Conservation (phyloP, 2,888 invertebrate genomes). For the Cryptus viduatorius region DNA sequence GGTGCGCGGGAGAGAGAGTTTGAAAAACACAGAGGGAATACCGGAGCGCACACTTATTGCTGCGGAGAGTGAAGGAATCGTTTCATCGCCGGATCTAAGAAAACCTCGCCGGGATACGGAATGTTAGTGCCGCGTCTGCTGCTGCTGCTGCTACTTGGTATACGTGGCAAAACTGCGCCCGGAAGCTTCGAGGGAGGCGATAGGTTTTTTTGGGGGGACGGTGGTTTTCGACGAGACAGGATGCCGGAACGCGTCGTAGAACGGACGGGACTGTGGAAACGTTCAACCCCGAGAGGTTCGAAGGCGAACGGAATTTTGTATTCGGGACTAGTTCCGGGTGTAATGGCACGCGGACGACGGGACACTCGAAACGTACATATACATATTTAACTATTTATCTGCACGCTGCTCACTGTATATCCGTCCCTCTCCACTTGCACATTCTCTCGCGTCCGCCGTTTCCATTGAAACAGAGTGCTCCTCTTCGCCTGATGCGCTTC, state of each 20-base stretch:
- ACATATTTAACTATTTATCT: constrained; percentile 21
- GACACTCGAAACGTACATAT: constrained; percentile 41
- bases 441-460: constrained; percentile 35
- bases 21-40: constrained; percentile 15
- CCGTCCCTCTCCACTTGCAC: constrained; percentile 19
- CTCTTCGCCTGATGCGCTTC: neutral
- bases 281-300: constrained; percentile 46
- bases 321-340: constrained; percentile 77
- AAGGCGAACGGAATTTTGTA: constrained; percentile 78
- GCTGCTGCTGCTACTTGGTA: neutral
- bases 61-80: neutral
- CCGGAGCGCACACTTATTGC: constrained; percentile 14
- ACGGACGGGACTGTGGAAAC: neutral
- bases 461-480: constrained; percentile 31
- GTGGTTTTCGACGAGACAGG: constrained; percentile 12
- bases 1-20: neutral
- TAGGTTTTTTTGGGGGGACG: constrained; percentile 1
- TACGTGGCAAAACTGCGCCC: neutral
- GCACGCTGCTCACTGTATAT: constrained; percentile 66
- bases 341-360: constrained; percentile 79
- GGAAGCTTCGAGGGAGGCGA: constrained; percentile 5
- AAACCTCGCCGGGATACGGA: neutral
- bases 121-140: neutral
- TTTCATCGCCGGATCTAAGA: constrained; percentile 16
- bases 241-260: constrained; percentile 40